Percentiles rank a stretch among this genome's conserved stretches.
Conservation (phyloP, 2,113 vertebrate genomes). For the Paradoxurus hermaphroditus region DNA sequence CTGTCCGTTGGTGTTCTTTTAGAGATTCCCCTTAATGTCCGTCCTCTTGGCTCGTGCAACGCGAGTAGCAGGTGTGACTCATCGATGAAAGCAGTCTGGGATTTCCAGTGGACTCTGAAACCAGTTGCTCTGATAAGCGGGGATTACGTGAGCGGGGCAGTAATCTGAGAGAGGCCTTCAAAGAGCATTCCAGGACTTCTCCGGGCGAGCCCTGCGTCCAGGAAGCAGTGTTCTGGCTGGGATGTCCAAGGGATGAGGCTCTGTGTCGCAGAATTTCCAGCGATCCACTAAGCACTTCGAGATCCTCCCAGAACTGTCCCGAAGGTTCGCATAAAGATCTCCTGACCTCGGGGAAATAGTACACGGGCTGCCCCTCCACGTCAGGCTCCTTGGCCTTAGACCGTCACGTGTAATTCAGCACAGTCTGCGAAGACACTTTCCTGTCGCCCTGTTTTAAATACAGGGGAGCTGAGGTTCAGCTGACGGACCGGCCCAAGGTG, state of each 20-base stretch:
- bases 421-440: neutral
- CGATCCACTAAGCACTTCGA: neutral
- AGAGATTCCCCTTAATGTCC: conserved; percentile 70
- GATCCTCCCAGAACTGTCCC: accelerated
- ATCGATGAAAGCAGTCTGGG: conserved; percentile 74
- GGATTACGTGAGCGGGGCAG: neutral
- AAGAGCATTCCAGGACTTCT: neutral
- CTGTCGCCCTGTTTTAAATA: neutral
- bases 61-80: conserved; percentile 77
- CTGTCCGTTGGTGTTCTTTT: neutral
- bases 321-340: neutral
- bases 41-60: conserved; percentile 67
- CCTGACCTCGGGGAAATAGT: neutral
- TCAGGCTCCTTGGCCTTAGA: accelerated
- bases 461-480: neutral
- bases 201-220: accelerated
- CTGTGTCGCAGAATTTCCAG: neutral
- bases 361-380: too few species aligned
- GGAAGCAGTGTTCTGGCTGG: neutral
- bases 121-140: neutral
- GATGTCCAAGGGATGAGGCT: accelerated
- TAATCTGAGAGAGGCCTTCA: neutral
- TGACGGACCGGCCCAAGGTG: neutral
- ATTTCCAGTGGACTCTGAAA: conserved; percentile 46
- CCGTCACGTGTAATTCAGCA: neutral